A percentile compares a stretch with the other conserved stretches of the same genome.
These are phyloP conservation scores for Sandelia bainsii DNA, from an alignment of 2,797 vertebrate species.

Conservation along the genomic window DNA sequence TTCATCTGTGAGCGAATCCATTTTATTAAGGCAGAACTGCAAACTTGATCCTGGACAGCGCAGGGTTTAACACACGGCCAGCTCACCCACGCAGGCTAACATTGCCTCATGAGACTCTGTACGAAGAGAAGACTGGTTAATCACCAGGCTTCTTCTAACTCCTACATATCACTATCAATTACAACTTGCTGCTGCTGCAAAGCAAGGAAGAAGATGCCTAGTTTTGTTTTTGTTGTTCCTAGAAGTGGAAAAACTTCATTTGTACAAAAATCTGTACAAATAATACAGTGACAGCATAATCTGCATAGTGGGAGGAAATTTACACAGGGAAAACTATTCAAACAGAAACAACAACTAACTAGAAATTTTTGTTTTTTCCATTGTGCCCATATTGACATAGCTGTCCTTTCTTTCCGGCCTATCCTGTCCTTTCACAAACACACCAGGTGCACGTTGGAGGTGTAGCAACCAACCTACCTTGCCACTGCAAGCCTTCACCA, in stretches of 20 bases:
- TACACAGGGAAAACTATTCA: slow-evolving; percentile 63
- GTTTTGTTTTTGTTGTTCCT: slow-evolving; percentile 3
- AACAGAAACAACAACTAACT: slow-evolving; percentile 64
- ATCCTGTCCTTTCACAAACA: slow-evolving; percentile 83
- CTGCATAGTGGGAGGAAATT: slow-evolving; percentile 21
- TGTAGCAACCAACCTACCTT: slow-evolving; percentile 62
- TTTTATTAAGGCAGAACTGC: slow-evolving; percentile 73
- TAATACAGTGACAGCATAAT: slow-evolving; percentile 9
- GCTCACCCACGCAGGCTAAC: slow-evolving; percentile 59
- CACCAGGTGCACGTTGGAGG: slow-evolving; percentile 79
- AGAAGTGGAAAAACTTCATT: slow-evolving; percentile 27
- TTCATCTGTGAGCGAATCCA: slow-evolving; percentile 70
- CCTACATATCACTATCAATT: slow-evolving; percentile 26
- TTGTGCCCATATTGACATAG: slow-evolving; percentile 83
- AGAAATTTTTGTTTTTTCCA: slow-evolving; percentile 83
- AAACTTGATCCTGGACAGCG: slow-evolving; percentile 69
- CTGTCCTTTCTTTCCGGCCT: slow-evolving; percentile 81
- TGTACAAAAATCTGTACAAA: slow-evolving; percentile 20
- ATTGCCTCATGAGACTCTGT: slow-evolving; percentile 29
- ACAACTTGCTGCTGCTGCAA: slow-evolving; percentile 37
- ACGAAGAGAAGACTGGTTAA: slow-evolving; percentile 14
- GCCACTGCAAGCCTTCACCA: slow-evolving; percentile 78
- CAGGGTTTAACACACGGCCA: slow-evolving; percentile 51
- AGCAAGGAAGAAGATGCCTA: slow-evolving; percentile 1
- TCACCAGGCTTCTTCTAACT: slow-evolving; percentile 28